These are phyloP conservation scores for Ceratina calcarata DNA, from an alignment of 1,140 invertebrate genomes.

Conservation along the genomic window DNA sequence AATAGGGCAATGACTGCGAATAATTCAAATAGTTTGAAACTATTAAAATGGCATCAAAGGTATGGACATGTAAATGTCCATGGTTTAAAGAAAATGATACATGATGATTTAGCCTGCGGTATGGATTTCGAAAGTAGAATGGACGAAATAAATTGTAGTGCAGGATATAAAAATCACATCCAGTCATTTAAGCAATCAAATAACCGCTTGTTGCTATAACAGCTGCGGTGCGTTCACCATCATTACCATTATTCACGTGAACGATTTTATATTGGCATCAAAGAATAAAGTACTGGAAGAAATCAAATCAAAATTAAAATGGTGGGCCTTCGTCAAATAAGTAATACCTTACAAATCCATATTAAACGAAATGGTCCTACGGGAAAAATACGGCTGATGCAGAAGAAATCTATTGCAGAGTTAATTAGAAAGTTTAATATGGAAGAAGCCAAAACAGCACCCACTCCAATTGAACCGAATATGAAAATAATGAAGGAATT, in stretches of 20 bases:
- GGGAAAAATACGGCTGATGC: not conserved
- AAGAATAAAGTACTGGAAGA: not conserved
- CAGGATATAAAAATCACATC: too few species aligned
- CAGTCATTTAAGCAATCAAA: too few species aligned
- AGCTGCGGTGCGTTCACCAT: too few species aligned
- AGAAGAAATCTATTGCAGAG: conserved; percentile 1
- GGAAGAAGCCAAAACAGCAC: conserved; percentile 3
- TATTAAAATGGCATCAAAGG: conserved; percentile 31
- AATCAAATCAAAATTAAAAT: not conserved
- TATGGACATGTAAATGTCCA: too few species aligned
- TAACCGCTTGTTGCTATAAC: too few species aligned
- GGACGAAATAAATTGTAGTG: too few species aligned
- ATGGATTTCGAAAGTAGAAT: too few species aligned
- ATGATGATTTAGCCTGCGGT: too few species aligned
- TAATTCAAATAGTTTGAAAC: not conserved
- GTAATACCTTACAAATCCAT: not conserved
- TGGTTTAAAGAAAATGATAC: too few species aligned
- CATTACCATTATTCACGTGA: too few species aligned
- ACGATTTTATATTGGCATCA: conserved; percentile 6
- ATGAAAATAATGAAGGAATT: conserved; percentile 14
- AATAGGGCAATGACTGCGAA: not conserved
- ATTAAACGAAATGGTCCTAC: not conserved
- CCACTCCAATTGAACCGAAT: conserved; percentile 10
- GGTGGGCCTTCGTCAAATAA: not conserved
- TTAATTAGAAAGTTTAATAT: conserved; percentile 31